phyloP scores from a whole-genome alignment of 1,140 invertebrate genomes.

The Bilobella aurantiaca region DNA sequence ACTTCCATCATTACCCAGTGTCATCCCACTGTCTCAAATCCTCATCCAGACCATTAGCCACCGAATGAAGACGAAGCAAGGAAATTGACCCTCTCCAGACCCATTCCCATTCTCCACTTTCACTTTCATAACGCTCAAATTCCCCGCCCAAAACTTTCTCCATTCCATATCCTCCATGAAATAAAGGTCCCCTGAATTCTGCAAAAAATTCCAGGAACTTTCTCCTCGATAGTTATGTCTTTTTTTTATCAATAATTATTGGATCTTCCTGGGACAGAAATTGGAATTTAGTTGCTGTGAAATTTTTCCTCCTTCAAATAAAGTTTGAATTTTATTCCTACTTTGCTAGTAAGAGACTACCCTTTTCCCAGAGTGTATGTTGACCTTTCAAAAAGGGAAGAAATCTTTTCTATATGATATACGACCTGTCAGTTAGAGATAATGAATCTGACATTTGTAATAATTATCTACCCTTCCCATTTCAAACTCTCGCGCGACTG shows the following conservation, averaged over 20 bases:
- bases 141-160: too few relatives aligned
- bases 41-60: background rate
- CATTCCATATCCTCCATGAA: background rate
- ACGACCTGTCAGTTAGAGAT: background rate
- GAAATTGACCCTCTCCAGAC: background rate
- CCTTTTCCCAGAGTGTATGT: background rate
- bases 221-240: too few relatives aligned
- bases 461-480: background rate
- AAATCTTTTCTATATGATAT: background rate
- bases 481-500: background rate
- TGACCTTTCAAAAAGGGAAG: background rate
- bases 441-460: conserved; percentile 7
- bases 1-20: background rate
- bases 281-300: too few relatives aligned
- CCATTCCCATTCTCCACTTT: background rate
- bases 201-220: background rate
- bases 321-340: too few relatives aligned
- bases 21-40: background rate
- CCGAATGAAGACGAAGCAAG: background rate
- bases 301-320: too few relatives aligned
- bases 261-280: too few relatives aligned
- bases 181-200: background rate
- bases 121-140: too few relatives aligned
- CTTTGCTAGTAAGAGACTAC: background rate
- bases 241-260: too few relatives aligned